Percentiles rank a stretch among this genome's conserved stretches.
Evolutionary conservation across 2,888 invertebrate genomes (phyloP).

Genomic region (Chloroclystis v-ata): DNA sequence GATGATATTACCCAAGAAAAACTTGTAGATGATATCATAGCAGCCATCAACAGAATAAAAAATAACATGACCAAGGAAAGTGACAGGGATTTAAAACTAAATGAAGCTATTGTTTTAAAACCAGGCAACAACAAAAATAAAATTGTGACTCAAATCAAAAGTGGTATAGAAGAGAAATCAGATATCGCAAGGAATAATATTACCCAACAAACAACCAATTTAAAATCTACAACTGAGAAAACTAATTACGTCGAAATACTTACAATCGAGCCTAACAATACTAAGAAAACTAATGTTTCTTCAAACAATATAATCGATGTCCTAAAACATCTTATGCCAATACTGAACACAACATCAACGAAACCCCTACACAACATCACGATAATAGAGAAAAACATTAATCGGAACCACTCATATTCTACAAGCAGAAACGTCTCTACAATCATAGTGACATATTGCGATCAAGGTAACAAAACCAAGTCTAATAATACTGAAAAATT

Average conservation of each 20-base stretch:
- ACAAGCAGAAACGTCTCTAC: conserved; percentile 66
- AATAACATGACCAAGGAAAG: conserved; percentile 50
- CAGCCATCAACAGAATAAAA: conserved; percentile 67
- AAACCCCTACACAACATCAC: conserved; percentile 69
- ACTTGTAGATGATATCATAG: conserved; percentile 63
- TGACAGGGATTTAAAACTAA: conserved; percentile 49
- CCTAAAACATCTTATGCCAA: conserved; percentile 67
- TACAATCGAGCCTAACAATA: conserved; percentile 65
- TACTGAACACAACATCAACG: conserved; percentile 59
- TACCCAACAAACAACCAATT: conserved; percentile 3
- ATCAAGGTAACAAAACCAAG: conserved; percentile 52
- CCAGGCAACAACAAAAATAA: conserved; percentile 36
- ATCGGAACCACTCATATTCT: conserved; percentile 57
- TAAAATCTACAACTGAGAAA: conserved; percentile 37
- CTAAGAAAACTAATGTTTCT: conserved; percentile 44
- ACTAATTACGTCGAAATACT: conserved; percentile 60
- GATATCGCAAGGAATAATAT: conserved; percentile 36
- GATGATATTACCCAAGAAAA: conserved; percentile 54
- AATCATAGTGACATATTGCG: conserved; percentile 67
- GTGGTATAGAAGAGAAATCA: conserved; percentile 56
- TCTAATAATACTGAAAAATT: conserved; percentile 33
- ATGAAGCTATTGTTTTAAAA: conserved; percentile 63
- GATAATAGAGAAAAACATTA: conserved; percentile 61
- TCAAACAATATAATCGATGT: conserved; percentile 63
- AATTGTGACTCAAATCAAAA: conserved; percentile 46